These are phyloP conservation scores for Rhodeus uyekii DNA, from an alignment of 2,797 vertebrate species.

Conservation along the genomic window DNA sequence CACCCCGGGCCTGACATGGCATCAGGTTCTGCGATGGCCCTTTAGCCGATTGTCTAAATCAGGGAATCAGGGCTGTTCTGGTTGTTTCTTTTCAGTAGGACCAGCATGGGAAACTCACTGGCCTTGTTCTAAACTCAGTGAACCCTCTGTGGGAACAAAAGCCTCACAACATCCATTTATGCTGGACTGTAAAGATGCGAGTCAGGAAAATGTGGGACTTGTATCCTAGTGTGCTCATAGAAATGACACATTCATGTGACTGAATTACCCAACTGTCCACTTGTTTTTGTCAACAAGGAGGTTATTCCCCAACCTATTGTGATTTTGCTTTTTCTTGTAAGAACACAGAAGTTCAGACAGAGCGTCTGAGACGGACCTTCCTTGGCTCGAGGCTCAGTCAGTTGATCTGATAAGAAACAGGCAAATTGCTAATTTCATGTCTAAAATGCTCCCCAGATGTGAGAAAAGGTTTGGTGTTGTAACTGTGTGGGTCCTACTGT, in stretches of 20 bases:
- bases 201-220: neutral
- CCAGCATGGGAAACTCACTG: conserved; percentile 3
- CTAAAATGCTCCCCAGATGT: conserved; percentile 30
- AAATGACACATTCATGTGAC: conserved; percentile 18
- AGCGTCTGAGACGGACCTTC: conserved; percentile 15
- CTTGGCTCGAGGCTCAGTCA: conserved; percentile 11
- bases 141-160: conserved; percentile 17
- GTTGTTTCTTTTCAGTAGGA: conserved; percentile 22
- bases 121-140: conserved; percentile 5
- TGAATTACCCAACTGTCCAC: conserved; percentile 27
- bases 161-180: conserved; percentile 21
- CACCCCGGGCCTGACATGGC: conserved; percentile 36
- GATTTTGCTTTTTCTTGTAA: conserved; percentile 25
- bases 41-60: conserved; percentile 27
- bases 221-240: conserved; percentile 17
- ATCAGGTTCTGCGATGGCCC: conserved; percentile 5
- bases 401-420: conserved; percentile 32
- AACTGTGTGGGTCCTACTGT: neutral
- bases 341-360: conserved; percentile 30
- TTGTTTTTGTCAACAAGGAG: conserved; percentile 39
- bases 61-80: conserved; percentile 34
- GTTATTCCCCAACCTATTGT: conserved; percentile 11
- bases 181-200: neutral
- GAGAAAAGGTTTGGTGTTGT: conserved; percentile 4
- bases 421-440: conserved; percentile 39